Conservation (phyloP, 2,888 invertebrate genomes). For the Parnassius glacialis region DNA sequence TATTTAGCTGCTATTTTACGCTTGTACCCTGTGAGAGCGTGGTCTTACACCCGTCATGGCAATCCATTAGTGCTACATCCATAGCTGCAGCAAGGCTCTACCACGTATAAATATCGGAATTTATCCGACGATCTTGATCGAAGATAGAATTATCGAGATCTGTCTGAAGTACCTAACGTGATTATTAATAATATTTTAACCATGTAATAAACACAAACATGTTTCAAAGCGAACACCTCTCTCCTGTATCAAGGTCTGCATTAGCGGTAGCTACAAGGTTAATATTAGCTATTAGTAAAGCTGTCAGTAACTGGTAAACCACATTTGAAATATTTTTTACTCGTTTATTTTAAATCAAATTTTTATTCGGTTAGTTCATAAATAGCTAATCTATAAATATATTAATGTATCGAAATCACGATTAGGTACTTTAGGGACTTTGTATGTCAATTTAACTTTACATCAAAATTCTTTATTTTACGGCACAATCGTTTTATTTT, state of each 20-base stretch:
- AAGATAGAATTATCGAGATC: neutral
- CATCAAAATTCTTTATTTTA: no score
- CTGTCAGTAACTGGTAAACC: constrained; percentile 1
- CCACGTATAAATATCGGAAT: no score
- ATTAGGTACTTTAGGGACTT: neutral
- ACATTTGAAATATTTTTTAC: neutral
- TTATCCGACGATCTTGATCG: no score
- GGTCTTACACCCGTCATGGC: no score
- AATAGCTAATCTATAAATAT: neutral
- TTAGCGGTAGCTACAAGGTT: neutral
- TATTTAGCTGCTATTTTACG: no score
- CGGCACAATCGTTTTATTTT: no score
- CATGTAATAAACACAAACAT: neutral
- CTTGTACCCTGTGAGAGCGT: no score
- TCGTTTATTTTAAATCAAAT: neutral
- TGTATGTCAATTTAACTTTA: no score
- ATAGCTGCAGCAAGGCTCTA: no score
- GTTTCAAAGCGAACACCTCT: constrained; percentile 2
- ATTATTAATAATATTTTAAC: neutral
- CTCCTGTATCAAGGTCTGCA: constrained; percentile 6
- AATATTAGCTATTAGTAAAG: neutral
- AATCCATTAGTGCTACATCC: no score
- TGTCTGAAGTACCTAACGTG: neutral
- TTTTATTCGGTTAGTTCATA: neutral
- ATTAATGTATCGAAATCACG: neutral